Conservation (phyloP, 2,797 vertebrate species). For the Chiroxiphia lanceolata region DNA sequence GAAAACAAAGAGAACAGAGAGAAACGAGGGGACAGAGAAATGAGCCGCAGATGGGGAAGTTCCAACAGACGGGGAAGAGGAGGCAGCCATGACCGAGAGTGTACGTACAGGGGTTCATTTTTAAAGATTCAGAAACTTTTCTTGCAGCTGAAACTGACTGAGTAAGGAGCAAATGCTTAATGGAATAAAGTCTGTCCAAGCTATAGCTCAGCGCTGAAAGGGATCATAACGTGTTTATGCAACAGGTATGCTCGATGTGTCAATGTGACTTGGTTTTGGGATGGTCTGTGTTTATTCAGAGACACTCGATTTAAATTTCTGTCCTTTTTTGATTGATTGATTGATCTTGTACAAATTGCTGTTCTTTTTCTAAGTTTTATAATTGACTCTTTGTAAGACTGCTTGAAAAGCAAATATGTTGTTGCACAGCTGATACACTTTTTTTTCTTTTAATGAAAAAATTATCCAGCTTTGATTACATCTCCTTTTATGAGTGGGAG, state of each 20-base stretch:
- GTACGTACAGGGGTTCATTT: conserved; percentile 69
- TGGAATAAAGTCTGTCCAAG: not conserved
- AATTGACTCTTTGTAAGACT: not conserved
- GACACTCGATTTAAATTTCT: not conserved
- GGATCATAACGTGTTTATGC: not conserved
- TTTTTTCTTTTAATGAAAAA: conserved; percentile 1
- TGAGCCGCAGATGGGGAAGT: conserved; percentile 79
- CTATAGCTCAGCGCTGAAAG: not conserved
- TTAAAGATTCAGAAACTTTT: not conserved
- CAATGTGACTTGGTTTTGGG: not conserved
- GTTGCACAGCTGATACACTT: not conserved
- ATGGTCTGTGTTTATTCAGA: not conserved
- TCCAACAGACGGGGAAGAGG: conserved; percentile 85
- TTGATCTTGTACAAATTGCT: not conserved
- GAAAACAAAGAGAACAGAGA: conserved; percentile 96
- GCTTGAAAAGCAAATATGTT: not conserved
- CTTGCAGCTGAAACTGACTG: not conserved
- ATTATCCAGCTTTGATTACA: not conserved
- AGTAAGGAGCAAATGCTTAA: not conserved
- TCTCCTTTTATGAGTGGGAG: not conserved
- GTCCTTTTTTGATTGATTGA: not conserved
- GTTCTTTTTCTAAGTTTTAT: not conserved
- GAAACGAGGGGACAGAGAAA: conserved; percentile 89
- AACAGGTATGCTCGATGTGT: not conserved
- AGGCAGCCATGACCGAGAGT: conserved; percentile 81